Evolutionary conservation across 2,888 invertebrate species (phyloP), one percentile per base, ranked within the genome.

Genomic region (Drosophila acutilabella): DNA sequence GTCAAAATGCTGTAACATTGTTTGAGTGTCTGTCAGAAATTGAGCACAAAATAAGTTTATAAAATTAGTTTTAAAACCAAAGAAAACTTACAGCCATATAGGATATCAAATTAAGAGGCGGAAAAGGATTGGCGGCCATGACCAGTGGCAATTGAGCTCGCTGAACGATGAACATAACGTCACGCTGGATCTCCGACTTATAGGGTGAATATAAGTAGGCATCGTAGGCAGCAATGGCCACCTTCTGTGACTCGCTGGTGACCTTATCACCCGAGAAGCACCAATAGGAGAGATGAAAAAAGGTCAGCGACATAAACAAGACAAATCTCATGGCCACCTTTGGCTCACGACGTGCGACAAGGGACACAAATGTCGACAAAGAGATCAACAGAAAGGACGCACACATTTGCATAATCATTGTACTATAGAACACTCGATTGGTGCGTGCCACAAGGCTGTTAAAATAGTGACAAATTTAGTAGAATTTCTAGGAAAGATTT

Each of bases 1-100:
- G 77, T 77, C 5, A 85, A 8, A 36, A 81, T 71, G 7, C 54
- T 67, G 20, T 77, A 81, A 40, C 83, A 78, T 23, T 82, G 86
- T 6, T 78, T 71, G 0, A 78, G 51, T 41, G 75, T 57, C 83
- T 82, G 40, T 1, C 16, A 62, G 26, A 8, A 14, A 11, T 52
- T 2, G n/a, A 40, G 38, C 20, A 26, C 10, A 26, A 26, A n/a
- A 2, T 7, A 11, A 18, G 38, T 40, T 7, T n/a, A 4, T 20
- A 30, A 47, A 14, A 38, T 10, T 8, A 0, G 7, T 18, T 7
- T 0, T 7, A 14, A 6, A 10, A 14, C 7, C 2, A 1, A 10
- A 7, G n/a, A 3, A 3, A 1, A 71, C 73, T 69, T 20, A 83
- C 81, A 13, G 54, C 50, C 73, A 75, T 78, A 16, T 64, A 69